Evolutionary conservation across 2,797 vertebrate species (phyloP).

Genomic region (Halcyon leucocephala): DNA sequence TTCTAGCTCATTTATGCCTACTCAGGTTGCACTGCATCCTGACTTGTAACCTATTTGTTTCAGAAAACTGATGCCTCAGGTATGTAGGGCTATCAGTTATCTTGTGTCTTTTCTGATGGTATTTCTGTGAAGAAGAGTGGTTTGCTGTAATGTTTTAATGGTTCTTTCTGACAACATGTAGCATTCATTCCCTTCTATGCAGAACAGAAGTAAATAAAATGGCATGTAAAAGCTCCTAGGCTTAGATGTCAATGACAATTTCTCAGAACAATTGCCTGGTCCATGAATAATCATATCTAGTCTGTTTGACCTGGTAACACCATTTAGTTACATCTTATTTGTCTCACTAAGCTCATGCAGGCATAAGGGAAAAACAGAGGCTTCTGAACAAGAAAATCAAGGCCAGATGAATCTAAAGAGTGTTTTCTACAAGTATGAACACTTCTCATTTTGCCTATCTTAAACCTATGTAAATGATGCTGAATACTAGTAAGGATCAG

Average conservation of each 20-base stretch:
- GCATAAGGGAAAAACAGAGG: background rate
- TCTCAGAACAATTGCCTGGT: background rate
- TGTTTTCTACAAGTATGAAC: background rate
- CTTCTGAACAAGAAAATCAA: background rate
- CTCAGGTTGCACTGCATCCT: background rate
- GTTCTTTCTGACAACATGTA: background rate
- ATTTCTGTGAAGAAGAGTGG: background rate
- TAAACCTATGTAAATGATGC: background rate
- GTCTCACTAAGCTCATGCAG: background rate
- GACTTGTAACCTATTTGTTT: background rate
- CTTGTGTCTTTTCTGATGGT: background rate
- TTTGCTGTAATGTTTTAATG: background rate
- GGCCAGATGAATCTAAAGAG: background rate
- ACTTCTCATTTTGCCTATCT: background rate
- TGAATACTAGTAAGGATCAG: background rate
- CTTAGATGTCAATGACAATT: background rate
- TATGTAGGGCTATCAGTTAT: background rate
- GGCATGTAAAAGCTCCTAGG: background rate
- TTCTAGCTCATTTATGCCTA: background rate
- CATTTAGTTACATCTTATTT: slow-evolving; percentile 1
- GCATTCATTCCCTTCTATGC: background rate
- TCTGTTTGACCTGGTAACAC: slow-evolving; percentile 15
- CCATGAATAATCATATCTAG: background rate
- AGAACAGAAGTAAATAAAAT: background rate
- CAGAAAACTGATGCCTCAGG: background rate